These are phyloP conservation scores for Diplazon laetatorius DNA, from an alignment of 2,888 invertebrate species.

Conservation along the genomic window DNA sequence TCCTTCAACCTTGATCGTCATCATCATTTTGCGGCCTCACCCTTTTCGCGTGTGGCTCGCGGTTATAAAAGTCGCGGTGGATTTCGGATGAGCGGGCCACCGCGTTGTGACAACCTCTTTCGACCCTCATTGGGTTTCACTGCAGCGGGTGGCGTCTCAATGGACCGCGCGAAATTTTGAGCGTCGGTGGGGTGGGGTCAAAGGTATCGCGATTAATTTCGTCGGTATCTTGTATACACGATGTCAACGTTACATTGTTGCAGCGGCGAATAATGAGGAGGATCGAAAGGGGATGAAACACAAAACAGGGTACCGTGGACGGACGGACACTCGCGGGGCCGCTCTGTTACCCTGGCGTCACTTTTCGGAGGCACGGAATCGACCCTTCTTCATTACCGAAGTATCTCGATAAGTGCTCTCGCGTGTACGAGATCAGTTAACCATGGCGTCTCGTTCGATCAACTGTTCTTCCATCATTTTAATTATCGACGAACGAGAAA, in stretches of 20 bases:
- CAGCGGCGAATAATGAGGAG: constrained; percentile 19
- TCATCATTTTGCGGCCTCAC: constrained; percentile 19
- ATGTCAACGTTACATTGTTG: constrained; percentile 66
- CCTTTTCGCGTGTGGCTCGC: constrained; percentile 35
- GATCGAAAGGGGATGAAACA: constrained; percentile 20
- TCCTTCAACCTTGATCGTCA: constrained; percentile 7
- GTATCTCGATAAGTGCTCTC: neutral
- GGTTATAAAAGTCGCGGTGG: constrained; percentile 46
- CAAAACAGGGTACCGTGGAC: constrained; percentile 26
- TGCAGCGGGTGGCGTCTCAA: constrained; percentile 68
- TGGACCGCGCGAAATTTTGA: constrained; percentile 54
- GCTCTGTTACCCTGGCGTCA: constrained; percentile 1
- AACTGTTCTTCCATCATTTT: neutral
- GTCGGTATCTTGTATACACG: constrained; percentile 44
- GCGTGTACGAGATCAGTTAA: constrained; percentile 11
- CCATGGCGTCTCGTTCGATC: constrained; percentile 12
- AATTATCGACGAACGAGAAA: neutral
- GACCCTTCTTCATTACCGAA: constrained; percentile 37
- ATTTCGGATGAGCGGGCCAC: constrained; percentile 38
- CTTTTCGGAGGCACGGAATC: constrained; percentile 18
- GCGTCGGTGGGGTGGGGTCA: neutral
- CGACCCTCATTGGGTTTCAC: constrained; percentile 71
- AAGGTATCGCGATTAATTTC: constrained; percentile 59
- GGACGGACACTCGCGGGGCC: constrained; percentile 23
- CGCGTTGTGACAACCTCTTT: constrained; percentile 46